A percentile compares a stretch with the other conserved stretches of the same genome.
These are phyloP conservation scores for Azemiops feae DNA, from an alignment of 2,113 vertebrate species.

Conservation along the genomic window DNA sequence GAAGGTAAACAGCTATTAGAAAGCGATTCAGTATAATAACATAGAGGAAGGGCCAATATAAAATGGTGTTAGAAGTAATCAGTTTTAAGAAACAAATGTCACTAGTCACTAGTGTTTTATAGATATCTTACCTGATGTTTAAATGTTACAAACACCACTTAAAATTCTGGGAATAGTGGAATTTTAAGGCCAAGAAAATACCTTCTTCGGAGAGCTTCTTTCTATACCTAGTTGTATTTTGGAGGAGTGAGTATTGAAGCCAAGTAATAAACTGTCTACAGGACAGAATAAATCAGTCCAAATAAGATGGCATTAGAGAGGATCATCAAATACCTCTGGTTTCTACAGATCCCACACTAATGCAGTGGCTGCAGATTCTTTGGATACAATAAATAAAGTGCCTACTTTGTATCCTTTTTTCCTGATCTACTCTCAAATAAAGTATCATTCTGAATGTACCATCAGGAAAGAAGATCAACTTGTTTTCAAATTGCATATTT, in stretches of 20 bases:
- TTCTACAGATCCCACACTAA: not conserved
- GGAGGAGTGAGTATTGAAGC: not conserved
- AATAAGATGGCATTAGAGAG: not conserved
- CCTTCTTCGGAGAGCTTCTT: not conserved
- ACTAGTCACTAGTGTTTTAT: not conserved
- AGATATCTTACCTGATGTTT: not conserved
- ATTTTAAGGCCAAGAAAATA: not conserved
- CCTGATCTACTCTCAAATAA: not conserved
- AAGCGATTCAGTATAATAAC: not conserved
- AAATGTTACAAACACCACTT: not conserved
- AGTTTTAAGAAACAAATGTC: not conserved
- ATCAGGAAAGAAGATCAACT: constrained; percentile 49
- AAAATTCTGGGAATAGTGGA: not conserved
- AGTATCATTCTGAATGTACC: constrained; percentile 23
- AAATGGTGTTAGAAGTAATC: not conserved
- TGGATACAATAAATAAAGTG: not conserved
- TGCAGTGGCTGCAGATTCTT: not conserved
- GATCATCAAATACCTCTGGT: not conserved
- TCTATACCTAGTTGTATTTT: not conserved
- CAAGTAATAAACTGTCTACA: not conserved
- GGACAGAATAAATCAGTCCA: not conserved
- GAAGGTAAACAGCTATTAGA: not conserved
- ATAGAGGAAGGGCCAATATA: not conserved
- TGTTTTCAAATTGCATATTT: constrained; percentile 43
- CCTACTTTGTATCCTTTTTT: not conserved